Percentiles rank a stretch among this genome's conserved stretches.
Evolutionary conservation across 2,113 vertebrate genomes (phyloP).

Genomic region (Sitta europaea): DNA sequence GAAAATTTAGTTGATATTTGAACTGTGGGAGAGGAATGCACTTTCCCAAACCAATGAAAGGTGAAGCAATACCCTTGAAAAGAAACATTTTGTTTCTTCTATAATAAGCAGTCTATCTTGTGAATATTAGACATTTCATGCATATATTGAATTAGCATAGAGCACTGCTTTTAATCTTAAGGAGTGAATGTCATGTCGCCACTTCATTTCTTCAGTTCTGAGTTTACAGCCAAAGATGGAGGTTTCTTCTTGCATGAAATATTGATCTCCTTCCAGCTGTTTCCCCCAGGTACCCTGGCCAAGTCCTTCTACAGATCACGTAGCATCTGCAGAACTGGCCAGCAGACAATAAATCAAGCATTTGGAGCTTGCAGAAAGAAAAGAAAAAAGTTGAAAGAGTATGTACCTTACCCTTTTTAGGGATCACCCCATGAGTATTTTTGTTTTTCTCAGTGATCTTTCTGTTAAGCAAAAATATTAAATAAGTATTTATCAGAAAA

Average conservation of each 20-base stretch:
- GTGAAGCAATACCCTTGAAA: background rate
- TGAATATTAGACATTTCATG: background rate
- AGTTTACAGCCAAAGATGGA: background rate
- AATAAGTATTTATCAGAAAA: conserved; percentile 22
- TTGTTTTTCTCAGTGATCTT: background rate
- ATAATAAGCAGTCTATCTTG: background rate
- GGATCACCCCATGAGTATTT: background rate
- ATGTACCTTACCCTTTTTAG: background rate
- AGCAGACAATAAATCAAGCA: background rate
- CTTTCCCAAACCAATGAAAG: background rate
- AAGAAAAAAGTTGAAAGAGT: background rate
- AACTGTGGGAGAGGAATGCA: background rate
- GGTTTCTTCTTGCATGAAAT: background rate
- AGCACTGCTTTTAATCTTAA: background rate
- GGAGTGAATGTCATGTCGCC: background rate
- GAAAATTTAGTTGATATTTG: background rate
- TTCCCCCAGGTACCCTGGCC: background rate
- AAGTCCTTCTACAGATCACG: background rate
- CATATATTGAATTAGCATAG: background rate
- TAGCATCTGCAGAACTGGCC: background rate
- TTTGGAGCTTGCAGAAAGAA: background rate
- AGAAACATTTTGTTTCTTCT: background rate
- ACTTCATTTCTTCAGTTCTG: background rate
- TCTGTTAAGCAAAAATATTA: background rate
- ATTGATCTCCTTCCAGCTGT: background rate